phyloP scores from a whole-genome alignment of 2,888 invertebrate genomes.

The Boloria selene region DNA sequence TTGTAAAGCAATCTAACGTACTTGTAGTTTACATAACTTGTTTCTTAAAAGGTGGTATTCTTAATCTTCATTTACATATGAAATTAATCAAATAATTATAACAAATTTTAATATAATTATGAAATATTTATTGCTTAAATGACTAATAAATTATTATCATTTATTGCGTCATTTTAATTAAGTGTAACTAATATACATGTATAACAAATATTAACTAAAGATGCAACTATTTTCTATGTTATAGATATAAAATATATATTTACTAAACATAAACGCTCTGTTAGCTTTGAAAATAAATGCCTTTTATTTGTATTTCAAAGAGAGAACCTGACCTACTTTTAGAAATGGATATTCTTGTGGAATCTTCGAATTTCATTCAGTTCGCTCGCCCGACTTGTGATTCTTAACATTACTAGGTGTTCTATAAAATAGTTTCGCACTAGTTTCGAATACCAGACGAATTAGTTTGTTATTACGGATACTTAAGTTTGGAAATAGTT shows the following conservation, averaged over 20 bases:
- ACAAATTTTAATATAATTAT: too few species aligned
- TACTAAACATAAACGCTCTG: background rate
- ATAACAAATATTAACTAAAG: too few species aligned
- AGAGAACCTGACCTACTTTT: constrained; percentile 30
- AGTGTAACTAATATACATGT: too few species aligned
- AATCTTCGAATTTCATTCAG: constrained; percentile 31
- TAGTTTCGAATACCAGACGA: constrained; percentile 4
- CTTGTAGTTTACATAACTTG: constrained; percentile 3
- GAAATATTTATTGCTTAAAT: too few species aligned
- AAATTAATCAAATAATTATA: too few species aligned
- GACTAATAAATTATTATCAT: too few species aligned
- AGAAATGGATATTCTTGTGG: constrained; percentile 32
- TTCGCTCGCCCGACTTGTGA: constrained; percentile 22
- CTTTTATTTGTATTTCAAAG: constrained; percentile 11
- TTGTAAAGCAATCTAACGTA: background rate
- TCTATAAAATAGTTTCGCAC: constrained; percentile 12
- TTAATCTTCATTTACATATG: background rate
- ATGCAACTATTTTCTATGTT: too few species aligned
- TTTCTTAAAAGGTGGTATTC: background rate
- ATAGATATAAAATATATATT: too few species aligned
- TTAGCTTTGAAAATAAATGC: constrained; percentile 17
- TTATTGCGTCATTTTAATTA: too few species aligned
- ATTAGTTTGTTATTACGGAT: background rate
- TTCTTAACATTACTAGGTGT: constrained; percentile 24
- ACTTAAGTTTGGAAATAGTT: too few species aligned